Base-by-base conservation (phyloP, 2,113 vertebrate genomes). In the Nannobrachium achirus region DNA sequence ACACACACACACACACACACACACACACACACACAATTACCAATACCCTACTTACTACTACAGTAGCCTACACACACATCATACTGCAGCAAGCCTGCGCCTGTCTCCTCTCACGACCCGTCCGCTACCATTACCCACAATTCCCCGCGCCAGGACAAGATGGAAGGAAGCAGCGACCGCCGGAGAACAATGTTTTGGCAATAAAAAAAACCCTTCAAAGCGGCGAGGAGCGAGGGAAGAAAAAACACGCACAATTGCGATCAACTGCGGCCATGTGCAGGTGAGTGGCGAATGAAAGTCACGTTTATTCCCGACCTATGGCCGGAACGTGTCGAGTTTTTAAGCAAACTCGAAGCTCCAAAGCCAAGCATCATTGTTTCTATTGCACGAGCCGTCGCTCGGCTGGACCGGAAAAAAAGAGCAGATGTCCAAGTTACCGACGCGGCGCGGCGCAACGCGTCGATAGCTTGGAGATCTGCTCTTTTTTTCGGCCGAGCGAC, bases 31-130 rank as follows among this genome's bases (percentile, higher is more conserved):
- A 2, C 25, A 2, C 25, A 5, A 33, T 5, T n/a, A n/a, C 25
- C 25, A 33, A 33, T 33, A 33, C 3, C 25, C 46, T 14, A 48
- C 10, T 46, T 3, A 46, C 44, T 46, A 10, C 9, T 52, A 33
- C 25, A 2, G 39, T 15, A 38, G 3, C 46, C 50, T 11, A 10
- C 52, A 33, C 50, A 44, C 8, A 44, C 20, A n/a, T n/a, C n/a
- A n/a, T n/a, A 46, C 66, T 62, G 71, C 60, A 6, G 45, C 51
- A 66, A 33, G 56, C 73, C 63, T 80, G 74, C 42, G 77, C 73
- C 90, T 92, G 90, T 92, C 93, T 93, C 92, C 85, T 94, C 93
- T 91, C 91, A 92, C 89, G 91, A 93, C 91, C 93, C 93, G 92
- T 93, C 92, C 89, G 65, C 82, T 62, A 39, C 81, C 25, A 33